Conservation (phyloP, 2,113 vertebrate species). For the Oreochromis aureus region DNA sequence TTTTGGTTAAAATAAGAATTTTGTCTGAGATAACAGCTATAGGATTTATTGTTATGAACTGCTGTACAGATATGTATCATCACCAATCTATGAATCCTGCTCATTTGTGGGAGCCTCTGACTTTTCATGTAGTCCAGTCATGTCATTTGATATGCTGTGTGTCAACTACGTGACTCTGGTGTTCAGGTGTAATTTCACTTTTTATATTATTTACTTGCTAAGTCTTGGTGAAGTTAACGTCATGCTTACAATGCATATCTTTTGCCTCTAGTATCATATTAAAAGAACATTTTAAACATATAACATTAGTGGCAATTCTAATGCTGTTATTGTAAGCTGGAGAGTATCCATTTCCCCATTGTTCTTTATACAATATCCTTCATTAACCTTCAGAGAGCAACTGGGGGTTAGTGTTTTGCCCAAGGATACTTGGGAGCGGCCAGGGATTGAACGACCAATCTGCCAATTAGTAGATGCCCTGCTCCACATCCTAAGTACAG, state of each 20-base stretch:
- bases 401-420: background rate
- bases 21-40: background rate
- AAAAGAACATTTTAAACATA: background rate
- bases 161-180: background rate
- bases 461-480: background rate
- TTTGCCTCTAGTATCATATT: background rate
- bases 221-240: background rate
- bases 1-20: background rate
- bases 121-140: background rate
- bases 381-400: background rate
- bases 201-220: background rate
- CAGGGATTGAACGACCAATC: background rate
- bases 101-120: background rate
- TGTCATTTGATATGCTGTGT: background rate
- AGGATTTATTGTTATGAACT: background rate
- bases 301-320: background rate
- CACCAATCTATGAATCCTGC: background rate
- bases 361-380: background rate
- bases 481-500: background rate
- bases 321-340: background rate
- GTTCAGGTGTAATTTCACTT: background rate
- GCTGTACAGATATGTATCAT: background rate
- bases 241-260: background rate
- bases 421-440: background rate
- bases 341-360: background rate